These are phyloP conservation scores for Hoplostethus atlanticus DNA, from an alignment of 2,797 vertebrate species.

Conservation along the genomic window DNA sequence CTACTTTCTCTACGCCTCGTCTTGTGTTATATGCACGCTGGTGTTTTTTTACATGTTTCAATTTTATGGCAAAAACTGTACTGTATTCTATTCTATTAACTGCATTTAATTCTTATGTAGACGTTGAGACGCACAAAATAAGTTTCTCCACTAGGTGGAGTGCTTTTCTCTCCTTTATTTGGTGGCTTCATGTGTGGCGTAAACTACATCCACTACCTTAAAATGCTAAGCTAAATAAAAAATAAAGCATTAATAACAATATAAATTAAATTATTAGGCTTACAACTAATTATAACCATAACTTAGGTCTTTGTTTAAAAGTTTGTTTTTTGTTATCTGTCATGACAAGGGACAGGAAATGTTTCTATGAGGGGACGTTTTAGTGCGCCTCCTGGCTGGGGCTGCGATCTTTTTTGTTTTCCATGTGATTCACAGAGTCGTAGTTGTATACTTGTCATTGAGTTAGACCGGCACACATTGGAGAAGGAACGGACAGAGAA, in stretches of 20 bases:
- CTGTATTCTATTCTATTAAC: no score
- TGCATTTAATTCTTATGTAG: no score
- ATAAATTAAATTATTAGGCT: no score
- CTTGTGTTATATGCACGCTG: no score
- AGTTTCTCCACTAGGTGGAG: constrained; percentile 62
- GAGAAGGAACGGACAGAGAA: not conserved
- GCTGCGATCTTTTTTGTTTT: constrained; percentile 50
- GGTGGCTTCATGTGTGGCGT: not conserved
- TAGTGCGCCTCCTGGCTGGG: constrained; percentile 41
- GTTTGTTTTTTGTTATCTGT: not conserved
- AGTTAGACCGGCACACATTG: constrained; percentile 10
- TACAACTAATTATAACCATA: rapidly evolving
- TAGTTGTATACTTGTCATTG: constrained; percentile 49
- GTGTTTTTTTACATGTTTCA: no score
- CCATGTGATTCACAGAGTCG: constrained; percentile 44
- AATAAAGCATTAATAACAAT: not conserved
- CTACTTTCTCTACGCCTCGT: no score
- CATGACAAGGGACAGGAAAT: not conserved
- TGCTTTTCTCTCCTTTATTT: constrained; percentile 17
- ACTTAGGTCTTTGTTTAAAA: no score
- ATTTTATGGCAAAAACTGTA: no score
- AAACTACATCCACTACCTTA: not conserved
- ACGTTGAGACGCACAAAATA: not conserved
- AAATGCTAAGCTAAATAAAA: not conserved
- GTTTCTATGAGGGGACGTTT: not conserved